Evolutionary conservation across 2,888 invertebrate genomes (phyloP).

Genomic region (Andrena praecox): DNA sequence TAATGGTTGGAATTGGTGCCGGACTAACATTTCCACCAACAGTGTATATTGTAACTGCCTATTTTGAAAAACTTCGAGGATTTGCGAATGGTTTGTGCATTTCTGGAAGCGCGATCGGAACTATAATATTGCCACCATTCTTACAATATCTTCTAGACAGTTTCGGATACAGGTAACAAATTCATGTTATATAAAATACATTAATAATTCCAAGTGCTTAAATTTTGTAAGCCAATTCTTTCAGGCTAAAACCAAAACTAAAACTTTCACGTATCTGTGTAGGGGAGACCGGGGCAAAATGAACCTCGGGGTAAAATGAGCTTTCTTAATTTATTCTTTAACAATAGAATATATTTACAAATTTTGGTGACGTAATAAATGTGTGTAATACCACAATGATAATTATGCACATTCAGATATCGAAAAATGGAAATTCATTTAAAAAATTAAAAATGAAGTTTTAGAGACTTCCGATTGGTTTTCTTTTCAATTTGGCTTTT

Average conservation of each 20-base stretch:
- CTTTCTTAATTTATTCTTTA: no score
- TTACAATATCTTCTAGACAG: conserved; percentile 90
- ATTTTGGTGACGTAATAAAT: no score
- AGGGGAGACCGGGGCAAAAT: no score
- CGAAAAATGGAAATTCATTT: no score
- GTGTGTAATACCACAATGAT: no score
- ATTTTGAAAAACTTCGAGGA: conserved; percentile 92
- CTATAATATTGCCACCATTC: conserved; percentile 93
- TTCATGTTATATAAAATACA: not conserved
- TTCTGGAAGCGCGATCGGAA: conserved; percentile 94
- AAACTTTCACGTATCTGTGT: not conserved
- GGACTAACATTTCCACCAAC: conserved; percentile 95
- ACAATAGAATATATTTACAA: no score
- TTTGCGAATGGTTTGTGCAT: conserved; percentile 95
- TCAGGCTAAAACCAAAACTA: not conserved
- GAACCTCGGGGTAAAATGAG: no score
- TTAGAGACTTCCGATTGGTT: no score
- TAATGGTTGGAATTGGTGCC: conserved; percentile 94
- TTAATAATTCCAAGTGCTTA: not conserved
- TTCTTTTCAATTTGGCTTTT: no score
- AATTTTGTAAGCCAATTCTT: not conserved
- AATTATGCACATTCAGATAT: no score
- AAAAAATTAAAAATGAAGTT: no score
- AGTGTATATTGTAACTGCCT: conserved; percentile 94
- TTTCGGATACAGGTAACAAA: conserved; percentile 90